phyloP scores from a whole-genome alignment of 2,113 vertebrate species.

The Nibea albiflora region DNA sequence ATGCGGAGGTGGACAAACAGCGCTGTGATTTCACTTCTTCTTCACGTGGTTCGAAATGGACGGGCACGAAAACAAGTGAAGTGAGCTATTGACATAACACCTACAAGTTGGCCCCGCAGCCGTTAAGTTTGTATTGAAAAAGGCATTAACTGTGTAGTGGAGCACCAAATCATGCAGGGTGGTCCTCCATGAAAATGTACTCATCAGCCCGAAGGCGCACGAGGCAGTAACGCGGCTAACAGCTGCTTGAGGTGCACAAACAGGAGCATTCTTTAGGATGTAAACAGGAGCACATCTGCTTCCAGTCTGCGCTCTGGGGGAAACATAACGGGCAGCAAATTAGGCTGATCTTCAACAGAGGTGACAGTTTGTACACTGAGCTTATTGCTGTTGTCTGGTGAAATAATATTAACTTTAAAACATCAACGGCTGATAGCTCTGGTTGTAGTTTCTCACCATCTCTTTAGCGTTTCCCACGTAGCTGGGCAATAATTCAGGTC shows the following conservation, averaged over 20 bases:
- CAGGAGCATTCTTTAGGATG: constrained; percentile 16
- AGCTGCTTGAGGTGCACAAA: constrained; percentile 51
- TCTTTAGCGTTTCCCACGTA: not conserved
- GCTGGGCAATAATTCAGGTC: not conserved
- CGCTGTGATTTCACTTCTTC: constrained; percentile 50
- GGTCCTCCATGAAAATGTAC: constrained; percentile 59
- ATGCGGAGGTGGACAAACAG: constrained; percentile 62
- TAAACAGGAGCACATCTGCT: constrained; percentile 61
- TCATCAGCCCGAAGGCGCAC: constrained; percentile 47
- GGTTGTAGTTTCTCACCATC: not conserved
- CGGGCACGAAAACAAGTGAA: constrained; percentile 40
- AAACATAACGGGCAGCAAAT: constrained; percentile 40
- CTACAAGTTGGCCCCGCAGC: constrained; percentile 58
- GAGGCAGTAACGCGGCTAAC: constrained; percentile 23
- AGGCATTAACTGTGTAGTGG: constrained; percentile 52
- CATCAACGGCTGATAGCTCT: constrained; percentile 1
- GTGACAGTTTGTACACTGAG: constrained; percentile 21
- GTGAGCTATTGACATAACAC: constrained; percentile 58
- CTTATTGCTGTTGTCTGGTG: constrained; percentile 14
- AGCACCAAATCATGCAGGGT: constrained; percentile 55
- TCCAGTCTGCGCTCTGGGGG: constrained; percentile 17
- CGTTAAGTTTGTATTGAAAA: constrained; percentile 49
- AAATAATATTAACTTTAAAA: constrained; percentile 23
- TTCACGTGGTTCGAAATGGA: constrained; percentile 46
- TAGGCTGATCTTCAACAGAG: constrained; percentile 34